Evolutionary conservation across 2,888 invertebrate species (phyloP), one percentile per base, ranked within the genome.

Genomic region (Hymenopus coronatus): DNA sequence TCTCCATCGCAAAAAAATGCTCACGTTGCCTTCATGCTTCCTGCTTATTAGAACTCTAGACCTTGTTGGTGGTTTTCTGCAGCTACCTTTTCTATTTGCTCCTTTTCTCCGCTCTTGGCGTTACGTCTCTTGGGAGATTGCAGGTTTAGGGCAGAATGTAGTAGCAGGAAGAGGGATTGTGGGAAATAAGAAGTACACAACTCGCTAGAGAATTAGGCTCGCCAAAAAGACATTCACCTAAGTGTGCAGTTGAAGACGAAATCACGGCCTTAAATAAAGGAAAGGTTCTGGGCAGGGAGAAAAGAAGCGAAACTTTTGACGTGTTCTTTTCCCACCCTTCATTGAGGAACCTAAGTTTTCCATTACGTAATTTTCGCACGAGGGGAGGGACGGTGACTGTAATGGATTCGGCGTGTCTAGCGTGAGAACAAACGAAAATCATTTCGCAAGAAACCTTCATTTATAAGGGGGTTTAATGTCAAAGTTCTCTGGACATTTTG

Each of bases 321-420:
- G 54, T 20, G 54, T 40, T 87, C 82, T 82, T n/a, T 86, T 46
- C n/a, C 46, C 27, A 28, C 28, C n/a, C 70, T 81, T 15, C 86
- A 70, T 87, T 28, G 82, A 30, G 82, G n/a, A 82, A 87, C n/a
- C 87, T 82, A 87, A 82, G 87, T 87, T 87, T 87, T 87, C 87
- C 87, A 87, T 87, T 87, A 87, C 87, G 82, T 87, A 87, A 87
- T 87, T 87, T 87, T 87, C 87, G 82, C 87, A 33, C 40, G 12
- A 40, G 33, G 8, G 8, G 33, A 8, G 86, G 85, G 81, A 46
- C 33, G 81, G 81, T 87, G 82, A 87, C 87, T 27, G 87, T 87
- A 87, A 87, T 87, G 87, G 87, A 82, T 82, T 82, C 87, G 87
- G 82, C 87, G 33, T 87, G 87, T 87, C 25, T 70, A 0, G 4